Evolutionary conservation across 2,113 vertebrate genomes (phyloP).

Genomic region (Phaetusa simplex): DNA sequence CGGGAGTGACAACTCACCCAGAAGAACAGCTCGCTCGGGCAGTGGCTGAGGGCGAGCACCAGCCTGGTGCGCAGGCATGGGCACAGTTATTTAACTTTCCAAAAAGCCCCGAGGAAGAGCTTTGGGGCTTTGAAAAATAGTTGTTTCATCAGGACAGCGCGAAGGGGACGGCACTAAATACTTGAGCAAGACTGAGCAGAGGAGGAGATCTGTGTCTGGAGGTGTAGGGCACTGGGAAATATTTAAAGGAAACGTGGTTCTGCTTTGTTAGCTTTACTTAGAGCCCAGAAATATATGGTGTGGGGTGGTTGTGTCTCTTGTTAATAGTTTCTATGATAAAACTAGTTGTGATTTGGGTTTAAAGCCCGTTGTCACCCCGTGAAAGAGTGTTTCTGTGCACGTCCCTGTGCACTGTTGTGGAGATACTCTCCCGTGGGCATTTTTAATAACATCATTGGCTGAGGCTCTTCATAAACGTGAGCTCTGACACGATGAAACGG

Average conservation of each 20-base stretch:
- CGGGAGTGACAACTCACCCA: slow-evolving; percentile 59
- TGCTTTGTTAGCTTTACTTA: background rate
- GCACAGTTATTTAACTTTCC: background rate
- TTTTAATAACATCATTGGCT: background rate
- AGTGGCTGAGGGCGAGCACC: fast-evolving
- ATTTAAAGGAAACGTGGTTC: background rate
- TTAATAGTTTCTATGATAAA: background rate
- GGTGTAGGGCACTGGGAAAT: background rate
- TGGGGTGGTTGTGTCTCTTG: background rate
- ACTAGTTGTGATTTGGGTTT: background rate
- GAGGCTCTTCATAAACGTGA: background rate
- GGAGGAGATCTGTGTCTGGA: background rate
- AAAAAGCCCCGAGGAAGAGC: background rate
- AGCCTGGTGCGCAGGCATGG: background rate
- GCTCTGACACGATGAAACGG: background rate
- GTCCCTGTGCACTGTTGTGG: fast-evolving
- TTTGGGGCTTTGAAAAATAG: background rate
- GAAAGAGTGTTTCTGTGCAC: background rate
- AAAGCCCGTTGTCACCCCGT: background rate
- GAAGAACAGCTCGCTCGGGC: slow-evolving; percentile 41
- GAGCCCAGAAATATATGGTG: background rate
- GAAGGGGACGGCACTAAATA: background rate
- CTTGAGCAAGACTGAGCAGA: background rate
- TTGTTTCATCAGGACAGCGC: background rate
- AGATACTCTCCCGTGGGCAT: background rate